These are phyloP conservation scores for Petrocephalus schoutedeni DNA, from an alignment of 2,797 vertebrate species.

Conservation along the genomic window DNA sequence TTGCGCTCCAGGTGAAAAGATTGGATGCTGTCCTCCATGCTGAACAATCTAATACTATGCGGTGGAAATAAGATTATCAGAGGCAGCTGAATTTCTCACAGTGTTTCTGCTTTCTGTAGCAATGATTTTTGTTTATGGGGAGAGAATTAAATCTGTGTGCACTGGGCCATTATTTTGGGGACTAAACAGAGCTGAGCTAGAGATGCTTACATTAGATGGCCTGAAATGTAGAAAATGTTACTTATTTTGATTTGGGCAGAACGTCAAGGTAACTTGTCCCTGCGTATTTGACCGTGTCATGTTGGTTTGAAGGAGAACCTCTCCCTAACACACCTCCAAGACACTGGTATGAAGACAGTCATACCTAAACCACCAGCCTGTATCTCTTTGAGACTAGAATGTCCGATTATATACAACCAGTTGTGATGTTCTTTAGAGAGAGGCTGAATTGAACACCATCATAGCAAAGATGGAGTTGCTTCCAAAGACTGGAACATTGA, in stretches of 20 bases:
- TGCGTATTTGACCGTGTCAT: background rate
- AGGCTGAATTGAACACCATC: background rate
- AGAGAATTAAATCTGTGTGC: background rate
- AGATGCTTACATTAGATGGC: background rate
- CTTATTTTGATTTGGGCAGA: background rate
- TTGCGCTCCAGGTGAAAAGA: conserved; percentile 48
- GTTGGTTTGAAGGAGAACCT: background rate
- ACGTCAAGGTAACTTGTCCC: background rate
- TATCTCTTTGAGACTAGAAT: background rate
- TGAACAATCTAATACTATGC: conserved; percentile 36
- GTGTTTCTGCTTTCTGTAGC: background rate
- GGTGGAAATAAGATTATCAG: conserved; percentile 41
- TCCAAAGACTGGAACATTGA: background rate
- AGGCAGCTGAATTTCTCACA: conserved; percentile 21
- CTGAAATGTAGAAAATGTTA: background rate
- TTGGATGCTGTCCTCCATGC: conserved; percentile 46
- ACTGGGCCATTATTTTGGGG: background rate
- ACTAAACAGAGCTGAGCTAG: background rate
- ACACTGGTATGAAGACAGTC: background rate
- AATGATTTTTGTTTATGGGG: background rate
- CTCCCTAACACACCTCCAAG: background rate
- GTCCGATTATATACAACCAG: background rate
- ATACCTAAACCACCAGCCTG: background rate
- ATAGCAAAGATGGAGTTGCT: background rate
- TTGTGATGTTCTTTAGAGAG: background rate